Evolutionary conservation across 2,888 invertebrate species (phyloP).

Genomic region (Oligia strigilis): DNA sequence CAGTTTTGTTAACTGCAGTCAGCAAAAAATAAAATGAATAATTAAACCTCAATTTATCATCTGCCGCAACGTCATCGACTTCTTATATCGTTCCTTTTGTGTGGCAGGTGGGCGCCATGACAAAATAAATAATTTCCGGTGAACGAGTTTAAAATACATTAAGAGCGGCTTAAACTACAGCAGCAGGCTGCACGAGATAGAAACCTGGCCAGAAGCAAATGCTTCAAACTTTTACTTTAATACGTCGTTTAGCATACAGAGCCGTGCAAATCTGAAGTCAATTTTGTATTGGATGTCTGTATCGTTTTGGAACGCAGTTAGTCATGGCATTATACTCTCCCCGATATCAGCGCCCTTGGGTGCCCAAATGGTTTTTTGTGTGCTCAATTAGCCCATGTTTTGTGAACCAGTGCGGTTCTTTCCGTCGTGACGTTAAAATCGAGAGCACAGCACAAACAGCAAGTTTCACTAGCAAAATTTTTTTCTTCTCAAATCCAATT

Average conservation of each 20-base stretch:
- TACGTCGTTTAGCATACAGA: slow-evolving; percentile 20
- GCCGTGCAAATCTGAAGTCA: slow-evolving; percentile 30
- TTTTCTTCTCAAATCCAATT: slow-evolving; percentile 70
- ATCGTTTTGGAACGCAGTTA: slow-evolving; percentile 40
- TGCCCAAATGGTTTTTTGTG: slow-evolving; percentile 60
- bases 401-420: slow-evolving; percentile 57
- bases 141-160: slow-evolving; percentile 75
- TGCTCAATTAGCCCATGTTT: slow-evolving; percentile 66
- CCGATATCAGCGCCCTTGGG: slow-evolving; percentile 57
- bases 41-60: slow-evolving; percentile 50
- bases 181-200: slow-evolving; percentile 48
- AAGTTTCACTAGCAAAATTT: slow-evolving; percentile 74
- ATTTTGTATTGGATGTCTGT: slow-evolving; percentile 36
- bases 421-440: slow-evolving; percentile 73
- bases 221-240: slow-evolving; percentile 30
- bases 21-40: slow-evolving; percentile 31
- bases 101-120: slow-evolving; percentile 77
- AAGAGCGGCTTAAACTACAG: slow-evolving; percentile 64
- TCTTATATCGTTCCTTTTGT: slow-evolving; percentile 71
- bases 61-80: slow-evolving; percentile 47
- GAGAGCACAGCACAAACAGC: slow-evolving; percentile 71
- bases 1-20: slow-evolving; percentile 3
- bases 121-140: slow-evolving; percentile 80
- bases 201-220: slow-evolving; percentile 38
- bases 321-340: slow-evolving; percentile 49